Percentiles rank a stretch among this genome's conserved stretches.
Conservation (phyloP, 2,797 vertebrate species). For the Callimico goeldii region DNA sequence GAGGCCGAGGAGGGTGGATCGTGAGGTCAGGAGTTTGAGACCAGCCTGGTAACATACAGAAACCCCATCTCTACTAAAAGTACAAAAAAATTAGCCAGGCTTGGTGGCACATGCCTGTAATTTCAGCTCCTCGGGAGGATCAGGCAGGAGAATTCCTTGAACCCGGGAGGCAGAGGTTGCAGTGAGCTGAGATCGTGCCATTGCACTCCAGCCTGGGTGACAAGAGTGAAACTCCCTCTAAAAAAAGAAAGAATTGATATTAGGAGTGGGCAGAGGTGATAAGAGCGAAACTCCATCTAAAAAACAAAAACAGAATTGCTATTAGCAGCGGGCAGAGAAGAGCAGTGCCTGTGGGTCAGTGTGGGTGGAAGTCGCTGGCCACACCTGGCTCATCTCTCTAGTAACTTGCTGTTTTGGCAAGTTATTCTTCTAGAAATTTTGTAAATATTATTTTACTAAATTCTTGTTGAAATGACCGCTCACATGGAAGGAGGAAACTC, state of each 20-base stretch:
- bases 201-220: neutral
- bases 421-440: neutral
- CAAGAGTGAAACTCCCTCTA: neutral
- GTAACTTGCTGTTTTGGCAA: neutral
- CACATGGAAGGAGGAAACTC: neutral
- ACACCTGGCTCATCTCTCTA: neutral
- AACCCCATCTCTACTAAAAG: neutral
- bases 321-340: neutral
- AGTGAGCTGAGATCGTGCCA: rapidly evolving
- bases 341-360: neutral
- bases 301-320: neutral
- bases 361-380: neutral
- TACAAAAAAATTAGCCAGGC: neutral
- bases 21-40: neutral
- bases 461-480: neutral
- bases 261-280: neutral
- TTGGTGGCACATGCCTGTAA: neutral
- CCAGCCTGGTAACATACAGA: neutral
- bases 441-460: neutral
- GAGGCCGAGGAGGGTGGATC: neutral
- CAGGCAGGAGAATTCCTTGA: neutral
- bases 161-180: neutral
- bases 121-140: neutral
- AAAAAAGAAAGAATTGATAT: neutral
- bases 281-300: too few relatives aligned